These are phyloP conservation scores for Drosophila grimshawi DNA, from an alignment of 1,140 invertebrate species.

Conservation along the genomic window DNA sequence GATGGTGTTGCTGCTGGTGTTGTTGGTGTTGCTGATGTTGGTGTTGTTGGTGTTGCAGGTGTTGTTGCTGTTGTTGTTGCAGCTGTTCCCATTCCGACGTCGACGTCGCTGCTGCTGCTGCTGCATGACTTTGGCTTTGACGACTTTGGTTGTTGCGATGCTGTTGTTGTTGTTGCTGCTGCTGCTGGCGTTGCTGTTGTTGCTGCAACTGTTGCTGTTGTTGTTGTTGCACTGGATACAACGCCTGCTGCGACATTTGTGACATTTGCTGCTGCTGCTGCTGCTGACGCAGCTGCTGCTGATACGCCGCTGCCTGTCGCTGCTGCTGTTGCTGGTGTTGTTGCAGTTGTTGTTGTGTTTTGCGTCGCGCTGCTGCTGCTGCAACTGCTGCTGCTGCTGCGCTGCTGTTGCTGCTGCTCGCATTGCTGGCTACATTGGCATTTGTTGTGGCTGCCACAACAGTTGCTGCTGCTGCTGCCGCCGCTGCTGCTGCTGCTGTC, in stretches of 20 bases:
- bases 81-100: conserved; percentile 80
- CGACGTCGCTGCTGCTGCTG: conserved; percentile 54
- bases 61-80: conserved; percentile 70
- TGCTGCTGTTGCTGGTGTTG: conserved; percentile 53
- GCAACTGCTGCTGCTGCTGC: conserved; percentile 45
- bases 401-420: conserved; percentile 69
- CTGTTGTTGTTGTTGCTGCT: conserved; percentile 62
- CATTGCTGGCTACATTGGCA: conserved; percentile 50
- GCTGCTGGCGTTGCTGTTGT: conserved; percentile 58
- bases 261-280: conserved; percentile 84
- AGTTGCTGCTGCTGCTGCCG: conserved; percentile 51
- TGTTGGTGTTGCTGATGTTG: conserved; percentile 42
- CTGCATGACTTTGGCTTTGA: conserved; percentile 75
- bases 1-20: conserved; percentile 22
- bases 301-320: conserved; percentile 56
- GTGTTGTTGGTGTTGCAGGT: conserved; percentile 23
- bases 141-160: conserved; percentile 82
- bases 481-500: conserved; percentile 47
- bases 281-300: conserved; percentile 69
- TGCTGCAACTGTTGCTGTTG: conserved; percentile 61
- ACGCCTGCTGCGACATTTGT: conserved; percentile 84
- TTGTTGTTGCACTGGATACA: conserved; percentile 83
- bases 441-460: conserved; percentile 57
- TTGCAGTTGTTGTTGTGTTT: conserved; percentile 50
- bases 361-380: conserved; percentile 43